Conservation (phyloP, 1,140 invertebrate genomes). For the Heliconius congener region DNA sequence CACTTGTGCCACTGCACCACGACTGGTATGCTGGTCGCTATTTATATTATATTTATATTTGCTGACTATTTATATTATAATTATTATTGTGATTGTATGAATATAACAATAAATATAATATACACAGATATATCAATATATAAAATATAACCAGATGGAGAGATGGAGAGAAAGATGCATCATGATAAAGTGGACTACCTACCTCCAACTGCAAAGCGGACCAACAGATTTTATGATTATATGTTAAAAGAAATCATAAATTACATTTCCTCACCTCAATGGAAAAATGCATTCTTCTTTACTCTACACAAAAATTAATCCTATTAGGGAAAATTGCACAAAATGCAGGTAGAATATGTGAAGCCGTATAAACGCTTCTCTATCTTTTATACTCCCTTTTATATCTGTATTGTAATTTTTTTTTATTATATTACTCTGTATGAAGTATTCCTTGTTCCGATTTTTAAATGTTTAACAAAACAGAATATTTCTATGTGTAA, state of each 20-base stretch:
- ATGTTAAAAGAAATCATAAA: background rate
- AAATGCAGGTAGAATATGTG: background rate
- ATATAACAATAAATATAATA: no score
- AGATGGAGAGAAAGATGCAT: no score
- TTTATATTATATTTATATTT: no score
- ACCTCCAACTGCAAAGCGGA: no score
- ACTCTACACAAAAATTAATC: background rate
- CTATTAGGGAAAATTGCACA: background rate
- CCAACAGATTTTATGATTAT: no score
- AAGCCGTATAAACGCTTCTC: background rate
- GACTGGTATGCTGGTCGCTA: no score
- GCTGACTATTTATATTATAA: no score
- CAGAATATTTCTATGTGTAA: background rate
- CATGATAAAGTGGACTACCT: no score
- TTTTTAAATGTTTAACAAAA: background rate
- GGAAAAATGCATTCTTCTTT: background rate
- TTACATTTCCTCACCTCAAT: background rate
- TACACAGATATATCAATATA: no score
- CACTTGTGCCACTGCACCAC: no score
- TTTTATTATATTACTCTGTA: background rate
- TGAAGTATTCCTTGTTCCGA: background rate
- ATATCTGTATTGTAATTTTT: background rate
- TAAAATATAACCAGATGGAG: no score
- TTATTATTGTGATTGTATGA: no score
- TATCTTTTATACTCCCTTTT: conserved; percentile 1